Percentiles rank a stretch among this genome's conserved stretches.
Evolutionary conservation across 1,140 invertebrate genomes (phyloP).

Genomic region (Telenomus remus): DNA sequence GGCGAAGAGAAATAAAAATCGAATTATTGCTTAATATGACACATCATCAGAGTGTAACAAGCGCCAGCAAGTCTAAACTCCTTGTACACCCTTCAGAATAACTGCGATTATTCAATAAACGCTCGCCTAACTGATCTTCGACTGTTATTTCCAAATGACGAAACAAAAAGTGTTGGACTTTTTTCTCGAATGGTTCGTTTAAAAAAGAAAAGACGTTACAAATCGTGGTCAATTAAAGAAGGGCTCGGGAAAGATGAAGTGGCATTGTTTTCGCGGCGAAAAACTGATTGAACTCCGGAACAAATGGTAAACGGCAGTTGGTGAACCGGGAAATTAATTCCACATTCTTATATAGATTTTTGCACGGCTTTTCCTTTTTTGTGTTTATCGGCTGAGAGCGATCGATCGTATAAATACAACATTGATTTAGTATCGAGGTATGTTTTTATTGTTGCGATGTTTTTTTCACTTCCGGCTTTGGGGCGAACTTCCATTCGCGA

Average conservation of each 20-base stretch:
- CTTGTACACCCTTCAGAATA: background rate
- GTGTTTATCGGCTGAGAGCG: conserved; percentile 41
- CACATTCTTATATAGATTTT: conserved; percentile 40
- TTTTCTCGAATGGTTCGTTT: too few relatives aligned
- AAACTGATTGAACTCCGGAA: background rate
- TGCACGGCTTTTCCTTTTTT: conserved; percentile 48
- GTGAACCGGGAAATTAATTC: conserved; percentile 37
- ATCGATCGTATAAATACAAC: conserved; percentile 56
- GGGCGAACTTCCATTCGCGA: conserved; percentile 56
- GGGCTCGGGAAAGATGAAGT: too few relatives aligned
- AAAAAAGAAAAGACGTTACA: too few relatives aligned
- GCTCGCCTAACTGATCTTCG: too few relatives aligned
- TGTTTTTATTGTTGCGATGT: conserved; percentile 49
- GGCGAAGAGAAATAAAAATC: conserved; percentile 22
- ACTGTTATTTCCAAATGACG: too few relatives aligned
- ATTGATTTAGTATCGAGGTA: conserved; percentile 51
- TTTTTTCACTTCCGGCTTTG: conserved; percentile 54
- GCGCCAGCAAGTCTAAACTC: background rate
- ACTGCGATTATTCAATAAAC: too few relatives aligned
- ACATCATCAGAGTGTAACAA: background rate
- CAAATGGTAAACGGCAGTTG: conserved; percentile 30
- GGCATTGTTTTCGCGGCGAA: too few relatives aligned
- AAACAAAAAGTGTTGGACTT: too few relatives aligned
- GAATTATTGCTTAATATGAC: conserved; percentile 46
- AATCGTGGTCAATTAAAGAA: too few relatives aligned